phyloP scores from a whole-genome alignment of 2,113 vertebrate genomes.

The Lophura nycthemera region DNA sequence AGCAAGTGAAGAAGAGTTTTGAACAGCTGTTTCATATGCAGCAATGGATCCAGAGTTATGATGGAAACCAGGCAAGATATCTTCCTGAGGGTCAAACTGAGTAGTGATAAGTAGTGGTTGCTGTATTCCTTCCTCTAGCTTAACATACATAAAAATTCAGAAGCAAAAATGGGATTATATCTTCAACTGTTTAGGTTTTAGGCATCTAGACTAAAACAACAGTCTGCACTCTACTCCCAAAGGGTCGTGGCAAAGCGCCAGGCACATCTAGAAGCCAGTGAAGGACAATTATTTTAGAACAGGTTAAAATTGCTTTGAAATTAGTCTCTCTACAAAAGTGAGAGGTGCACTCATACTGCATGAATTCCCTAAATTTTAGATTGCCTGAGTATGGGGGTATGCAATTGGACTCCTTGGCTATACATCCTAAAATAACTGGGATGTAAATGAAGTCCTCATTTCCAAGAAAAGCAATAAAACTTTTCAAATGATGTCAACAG shows the following conservation, averaged over 20 bases:
- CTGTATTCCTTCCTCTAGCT: neutral
- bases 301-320: neutral
- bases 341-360: neutral
- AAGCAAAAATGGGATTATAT: neutral
- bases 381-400: neutral
- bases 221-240: neutral
- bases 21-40: neutral
- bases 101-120: neutral
- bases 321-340: neutral
- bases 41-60: neutral
- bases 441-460: neutral
- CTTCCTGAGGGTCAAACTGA: rapidly evolving
- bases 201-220: neutral
- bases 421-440: neutral
- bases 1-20: neutral
- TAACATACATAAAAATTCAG: neutral
- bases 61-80: neutral
- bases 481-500: neutral
- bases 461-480: neutral
- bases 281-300: neutral
- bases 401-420: neutral
- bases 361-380: neutral
- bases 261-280: neutral
- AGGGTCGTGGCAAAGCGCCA: neutral
- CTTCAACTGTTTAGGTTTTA: neutral